These are phyloP conservation scores for Girardinichthys multiradiatus DNA, from an alignment of 2,113 vertebrate species.

Conservation along the genomic window DNA sequence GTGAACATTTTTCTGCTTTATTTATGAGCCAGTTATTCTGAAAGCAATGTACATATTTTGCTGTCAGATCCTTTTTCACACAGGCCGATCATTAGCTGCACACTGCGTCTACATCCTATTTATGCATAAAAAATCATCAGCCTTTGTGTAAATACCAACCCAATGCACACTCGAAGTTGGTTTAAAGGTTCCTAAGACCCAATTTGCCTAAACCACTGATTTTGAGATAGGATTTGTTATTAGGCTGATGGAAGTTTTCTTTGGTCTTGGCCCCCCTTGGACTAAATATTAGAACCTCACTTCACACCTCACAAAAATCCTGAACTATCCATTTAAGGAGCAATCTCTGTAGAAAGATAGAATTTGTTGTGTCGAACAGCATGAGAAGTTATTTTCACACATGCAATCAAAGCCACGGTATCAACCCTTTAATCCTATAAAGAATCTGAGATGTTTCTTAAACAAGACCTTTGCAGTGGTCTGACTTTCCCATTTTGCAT, in stretches of 20 bases:
- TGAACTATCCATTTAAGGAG: not conserved
- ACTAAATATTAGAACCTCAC: not conserved
- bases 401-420: not conserved
- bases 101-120: not conserved
- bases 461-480: not conserved
- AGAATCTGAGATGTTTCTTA: not conserved
- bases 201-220: not conserved
- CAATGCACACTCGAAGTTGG: no score
- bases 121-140: not conserved
- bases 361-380: not conserved
- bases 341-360: not conserved
- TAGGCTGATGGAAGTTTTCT: not conserved
- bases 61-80: not conserved
- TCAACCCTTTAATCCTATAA: not conserved
- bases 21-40: not conserved
- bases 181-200: no score
- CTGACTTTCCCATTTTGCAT: not conserved
- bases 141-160: not conserved
- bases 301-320: not conserved
- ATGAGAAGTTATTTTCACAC: not conserved
- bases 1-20: no score
- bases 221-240: not conserved
- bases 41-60: not conserved
- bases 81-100: not conserved
- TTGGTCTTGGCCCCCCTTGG: not conserved